Conservation (phyloP, 2,888 invertebrate genomes). For the Ashinkailepas kermadecensis region DNA sequence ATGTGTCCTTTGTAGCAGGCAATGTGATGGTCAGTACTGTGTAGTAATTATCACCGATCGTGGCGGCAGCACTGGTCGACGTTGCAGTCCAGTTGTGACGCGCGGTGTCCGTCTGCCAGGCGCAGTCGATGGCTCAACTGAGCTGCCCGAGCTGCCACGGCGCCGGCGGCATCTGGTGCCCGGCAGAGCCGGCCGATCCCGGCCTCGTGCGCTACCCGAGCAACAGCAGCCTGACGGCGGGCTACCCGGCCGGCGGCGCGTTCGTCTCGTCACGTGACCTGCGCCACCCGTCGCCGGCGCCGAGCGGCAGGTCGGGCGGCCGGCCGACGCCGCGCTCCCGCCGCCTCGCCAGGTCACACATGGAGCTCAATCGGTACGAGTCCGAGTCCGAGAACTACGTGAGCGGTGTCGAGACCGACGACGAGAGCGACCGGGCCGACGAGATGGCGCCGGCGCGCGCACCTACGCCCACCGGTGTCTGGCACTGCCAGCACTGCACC, state of each 20-base stretch:
- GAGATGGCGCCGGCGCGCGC: conserved; percentile 30
- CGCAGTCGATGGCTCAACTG: conserved; percentile 10
- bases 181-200: conserved; percentile 21
- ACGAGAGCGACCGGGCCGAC: conserved; percentile 38
- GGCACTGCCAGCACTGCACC: conserved; percentile 87
- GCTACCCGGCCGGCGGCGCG: conserved; percentile 28
- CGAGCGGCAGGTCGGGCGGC: conserved; percentile 25
- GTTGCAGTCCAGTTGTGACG: too few species aligned
- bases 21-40: too few species aligned
- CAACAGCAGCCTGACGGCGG: conserved; percentile 25
- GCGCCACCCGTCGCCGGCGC: conserved; percentile 29
- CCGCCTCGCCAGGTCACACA: conserved; percentile 45
- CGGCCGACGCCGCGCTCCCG: conserved; percentile 20
- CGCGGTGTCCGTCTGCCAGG: background rate
- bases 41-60: too few species aligned
- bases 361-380: conserved; percentile 55
- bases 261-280: conserved; percentile 31
- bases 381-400: conserved; percentile 32
- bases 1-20: too few species aligned
- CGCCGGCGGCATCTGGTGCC: conserved; percentile 32
- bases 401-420: conserved; percentile 32
- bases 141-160: conserved; percentile 18
- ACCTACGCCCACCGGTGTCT: conserved; percentile 44
- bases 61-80: too few species aligned
- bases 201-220: background rate